These are phyloP conservation scores for Pecten maximus DNA, from an alignment of 2,888 invertebrate genomes.

Conservation along the genomic window DNA sequence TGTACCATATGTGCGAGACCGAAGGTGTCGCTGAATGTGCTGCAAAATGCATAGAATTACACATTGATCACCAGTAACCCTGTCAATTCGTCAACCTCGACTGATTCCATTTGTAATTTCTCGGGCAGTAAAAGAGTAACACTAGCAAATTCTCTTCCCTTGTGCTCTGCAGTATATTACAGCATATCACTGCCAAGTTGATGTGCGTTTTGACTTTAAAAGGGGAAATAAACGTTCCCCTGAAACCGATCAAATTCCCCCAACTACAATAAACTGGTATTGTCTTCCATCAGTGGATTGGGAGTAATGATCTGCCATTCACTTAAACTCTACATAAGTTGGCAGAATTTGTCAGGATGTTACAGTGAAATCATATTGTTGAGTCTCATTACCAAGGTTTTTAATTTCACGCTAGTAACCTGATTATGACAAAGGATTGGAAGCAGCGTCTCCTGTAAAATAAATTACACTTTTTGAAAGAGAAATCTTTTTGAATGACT, in stretches of 20 bases:
- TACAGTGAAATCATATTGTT: background rate
- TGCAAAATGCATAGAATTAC: background rate
- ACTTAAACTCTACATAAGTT: background rate
- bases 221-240: conserved; percentile 14
- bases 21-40: background rate
- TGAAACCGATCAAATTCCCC: conserved; percentile 1
- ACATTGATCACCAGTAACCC: background rate
- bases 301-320: background rate
- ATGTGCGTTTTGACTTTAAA: conserved; percentile 18
- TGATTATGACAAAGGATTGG: background rate
- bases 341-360: background rate
- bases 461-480: background rate
- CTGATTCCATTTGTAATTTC: conserved; percentile 12
- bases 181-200: background rate
- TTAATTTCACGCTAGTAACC: conserved; percentile 10
- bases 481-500: background rate
- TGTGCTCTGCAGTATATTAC: background rate
- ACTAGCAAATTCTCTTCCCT: background rate
- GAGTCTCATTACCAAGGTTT: background rate
- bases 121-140: background rate
- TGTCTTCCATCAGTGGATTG: background rate
- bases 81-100: background rate
- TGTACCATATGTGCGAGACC: background rate
- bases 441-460: background rate
- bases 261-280: background rate